phyloP scores from a whole-genome alignment of 2,797 vertebrate genomes.

The Psittacula echo region DNA sequence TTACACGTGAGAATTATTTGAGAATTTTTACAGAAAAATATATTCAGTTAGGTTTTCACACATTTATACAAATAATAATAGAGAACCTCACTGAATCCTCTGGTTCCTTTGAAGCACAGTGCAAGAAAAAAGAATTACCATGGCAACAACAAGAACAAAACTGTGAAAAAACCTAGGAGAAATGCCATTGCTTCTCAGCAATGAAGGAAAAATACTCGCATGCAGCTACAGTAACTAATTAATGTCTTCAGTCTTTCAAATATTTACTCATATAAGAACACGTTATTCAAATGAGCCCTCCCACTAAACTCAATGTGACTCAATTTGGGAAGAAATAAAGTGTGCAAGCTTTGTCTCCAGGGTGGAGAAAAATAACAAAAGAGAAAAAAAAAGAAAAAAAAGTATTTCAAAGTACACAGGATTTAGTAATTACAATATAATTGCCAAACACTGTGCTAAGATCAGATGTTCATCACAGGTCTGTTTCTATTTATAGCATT shows the following conservation, averaged over 20 bases:
- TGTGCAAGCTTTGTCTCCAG: neutral
- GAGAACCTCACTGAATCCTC: neutral
- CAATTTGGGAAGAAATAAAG: neutral
- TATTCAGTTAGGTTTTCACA: conserved; percentile 15
- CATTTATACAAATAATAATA: conserved; percentile 43
- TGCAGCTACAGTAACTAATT: neutral
- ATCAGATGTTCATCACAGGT: neutral
- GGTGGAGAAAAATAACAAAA: neutral
- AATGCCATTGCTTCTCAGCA: conserved; percentile 48
- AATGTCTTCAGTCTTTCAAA: neutral
- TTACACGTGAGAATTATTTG: neutral
- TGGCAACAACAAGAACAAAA: conserved; percentile 60
- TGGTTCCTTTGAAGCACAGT: conserved; percentile 24
- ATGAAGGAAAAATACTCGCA: conserved; percentile 30
- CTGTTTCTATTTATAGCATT: neutral
- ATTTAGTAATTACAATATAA: neutral
- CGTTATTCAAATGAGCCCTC: neutral
- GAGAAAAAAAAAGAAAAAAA: neutral
- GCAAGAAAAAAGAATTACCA: conserved; percentile 55
- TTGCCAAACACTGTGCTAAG: neutral
- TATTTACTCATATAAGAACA: neutral
- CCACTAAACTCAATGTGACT: neutral
- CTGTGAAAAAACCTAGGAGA: conserved; percentile 48
- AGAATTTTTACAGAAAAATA: neutral
- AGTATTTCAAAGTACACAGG: neutral